A percentile compares a stretch with the other conserved stretches of the same genome.
These are phyloP conservation scores for Melanostoma scalare DNA, from an alignment of 2,888 invertebrate genomes.

Conservation along the genomic window DNA sequence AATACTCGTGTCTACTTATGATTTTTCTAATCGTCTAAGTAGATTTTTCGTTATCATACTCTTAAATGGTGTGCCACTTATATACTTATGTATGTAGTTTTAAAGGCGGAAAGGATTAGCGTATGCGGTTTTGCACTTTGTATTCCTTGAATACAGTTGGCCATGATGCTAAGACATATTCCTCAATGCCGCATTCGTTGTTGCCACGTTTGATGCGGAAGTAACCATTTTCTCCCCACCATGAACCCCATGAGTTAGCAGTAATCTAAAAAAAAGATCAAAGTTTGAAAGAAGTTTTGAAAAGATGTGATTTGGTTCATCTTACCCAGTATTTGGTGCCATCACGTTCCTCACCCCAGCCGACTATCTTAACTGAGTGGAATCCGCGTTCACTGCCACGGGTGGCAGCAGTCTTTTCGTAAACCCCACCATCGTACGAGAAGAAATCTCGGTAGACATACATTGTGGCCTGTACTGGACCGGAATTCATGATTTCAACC, in stretches of 20 bases:
- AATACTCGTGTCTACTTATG: constrained; percentile 67
- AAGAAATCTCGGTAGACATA: constrained; percentile 96
- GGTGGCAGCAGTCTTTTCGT: constrained; percentile 86
- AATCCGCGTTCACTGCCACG: constrained; percentile 86
- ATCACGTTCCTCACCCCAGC: constrained; percentile 92
- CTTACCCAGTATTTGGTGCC: constrained; percentile 92
- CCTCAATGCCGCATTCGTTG: constrained; percentile 95
- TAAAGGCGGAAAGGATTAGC: constrained; percentile 70
- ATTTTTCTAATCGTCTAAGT: constrained; percentile 76
- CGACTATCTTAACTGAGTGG: constrained; percentile 95
- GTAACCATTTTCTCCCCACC: constrained; percentile 96
- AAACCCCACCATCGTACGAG: constrained; percentile 93
- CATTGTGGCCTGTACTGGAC: constrained; percentile 97
- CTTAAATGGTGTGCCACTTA: constrained; percentile 75
- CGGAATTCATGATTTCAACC: constrained; percentile 94
- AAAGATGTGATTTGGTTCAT: constrained; percentile 43
- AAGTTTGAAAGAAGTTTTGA: constrained; percentile 2
- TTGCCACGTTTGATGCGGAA: constrained; percentile 93
- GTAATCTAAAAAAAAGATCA: constrained; percentile 86
- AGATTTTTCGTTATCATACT: constrained; percentile 43
- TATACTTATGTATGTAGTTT: constrained; percentile 63
- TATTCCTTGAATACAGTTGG: constrained; percentile 80
- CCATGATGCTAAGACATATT: constrained; percentile 92
- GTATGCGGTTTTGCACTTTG: constrained; percentile 66
- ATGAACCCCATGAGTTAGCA: constrained; percentile 95